Conservation (phyloP, 92 coral and sea anemone species). For the Heliopora coerulea region DNA sequence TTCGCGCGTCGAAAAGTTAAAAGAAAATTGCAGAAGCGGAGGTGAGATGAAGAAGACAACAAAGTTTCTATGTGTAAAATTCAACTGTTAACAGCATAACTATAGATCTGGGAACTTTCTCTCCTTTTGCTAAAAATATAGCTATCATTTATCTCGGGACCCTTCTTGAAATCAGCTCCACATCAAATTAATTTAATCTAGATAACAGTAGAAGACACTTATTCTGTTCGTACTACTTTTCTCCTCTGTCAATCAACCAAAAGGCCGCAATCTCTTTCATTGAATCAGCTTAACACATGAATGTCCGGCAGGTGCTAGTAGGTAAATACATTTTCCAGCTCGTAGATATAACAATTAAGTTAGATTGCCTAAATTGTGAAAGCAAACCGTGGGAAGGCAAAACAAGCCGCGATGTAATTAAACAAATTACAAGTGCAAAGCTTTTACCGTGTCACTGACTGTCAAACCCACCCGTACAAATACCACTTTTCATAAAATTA, state of each 20-base stretch:
- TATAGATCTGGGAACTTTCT: no score
- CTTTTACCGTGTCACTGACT: no score
- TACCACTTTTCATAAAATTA: no score
- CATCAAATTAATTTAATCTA: not conserved
- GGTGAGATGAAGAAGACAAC: no score
- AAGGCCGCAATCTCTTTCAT: not conserved
- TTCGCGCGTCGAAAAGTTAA: no score
- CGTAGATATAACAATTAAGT: not conserved
- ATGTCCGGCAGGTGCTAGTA: not conserved
- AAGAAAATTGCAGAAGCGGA: no score
- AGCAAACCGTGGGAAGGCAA: not conserved
- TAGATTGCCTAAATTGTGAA: not conserved
- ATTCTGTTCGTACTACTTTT: not conserved
- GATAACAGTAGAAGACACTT: not conserved
- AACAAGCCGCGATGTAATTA: not conserved
- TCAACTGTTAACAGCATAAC: no score
- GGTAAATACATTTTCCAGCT: not conserved
- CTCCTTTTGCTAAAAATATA: no score
- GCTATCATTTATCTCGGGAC: not conserved
- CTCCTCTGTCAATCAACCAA: not conserved
- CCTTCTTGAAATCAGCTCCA: no score
- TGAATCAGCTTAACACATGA: not conserved
- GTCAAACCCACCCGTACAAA: no score
- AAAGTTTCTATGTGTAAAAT: no score
- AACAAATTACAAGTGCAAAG: not conserved